phyloP scores from a whole-genome alignment of 2,888 invertebrate species.

The Heterodera filipjevi region DNA sequence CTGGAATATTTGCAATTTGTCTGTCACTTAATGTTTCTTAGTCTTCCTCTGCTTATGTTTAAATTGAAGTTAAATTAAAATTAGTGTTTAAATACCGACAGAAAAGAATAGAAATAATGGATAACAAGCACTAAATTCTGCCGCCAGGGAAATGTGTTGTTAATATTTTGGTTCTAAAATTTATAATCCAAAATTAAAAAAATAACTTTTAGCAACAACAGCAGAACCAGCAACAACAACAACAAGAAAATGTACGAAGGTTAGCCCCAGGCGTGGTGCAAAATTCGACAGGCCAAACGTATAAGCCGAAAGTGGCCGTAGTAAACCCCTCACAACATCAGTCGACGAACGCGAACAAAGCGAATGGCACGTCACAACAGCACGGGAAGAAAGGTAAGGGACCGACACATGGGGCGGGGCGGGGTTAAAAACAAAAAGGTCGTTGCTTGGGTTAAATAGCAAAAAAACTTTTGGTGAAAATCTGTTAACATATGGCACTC shows the following conservation, averaged over 20 bases:
- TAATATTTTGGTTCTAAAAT: too few species aligned
- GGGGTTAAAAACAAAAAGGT: background rate
- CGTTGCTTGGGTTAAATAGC: too few species aligned
- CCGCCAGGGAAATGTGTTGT: too few species aligned
- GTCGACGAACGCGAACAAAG: constrained; percentile 9
- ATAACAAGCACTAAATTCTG: too few species aligned
- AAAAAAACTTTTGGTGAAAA: too few species aligned
- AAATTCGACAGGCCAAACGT: constrained; percentile 37
- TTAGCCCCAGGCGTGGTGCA: constrained; percentile 29
- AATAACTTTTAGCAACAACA: background rate
- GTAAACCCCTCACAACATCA: constrained; percentile 7
- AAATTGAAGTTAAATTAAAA: too few species aligned
- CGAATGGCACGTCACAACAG: constrained; percentile 30
- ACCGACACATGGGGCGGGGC: background rate
- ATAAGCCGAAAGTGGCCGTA: constrained; percentile 46
- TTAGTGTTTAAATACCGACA: too few species aligned
- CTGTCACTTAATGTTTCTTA: too few species aligned
- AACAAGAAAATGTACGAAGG: constrained; percentile 1
- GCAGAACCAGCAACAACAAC: background rate
- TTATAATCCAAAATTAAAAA: constrained; percentile 28
- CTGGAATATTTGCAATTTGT: too few species aligned
- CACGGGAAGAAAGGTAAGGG: constrained; percentile 7
- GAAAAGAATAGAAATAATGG: too few species aligned
- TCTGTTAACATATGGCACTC: too few species aligned
- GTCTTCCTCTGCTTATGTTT: too few species aligned